Evolutionary conservation across 2,888 invertebrate species (phyloP), one percentile per base, ranked within the genome.

Genomic region (Chrysomela aeneicollis): DNA sequence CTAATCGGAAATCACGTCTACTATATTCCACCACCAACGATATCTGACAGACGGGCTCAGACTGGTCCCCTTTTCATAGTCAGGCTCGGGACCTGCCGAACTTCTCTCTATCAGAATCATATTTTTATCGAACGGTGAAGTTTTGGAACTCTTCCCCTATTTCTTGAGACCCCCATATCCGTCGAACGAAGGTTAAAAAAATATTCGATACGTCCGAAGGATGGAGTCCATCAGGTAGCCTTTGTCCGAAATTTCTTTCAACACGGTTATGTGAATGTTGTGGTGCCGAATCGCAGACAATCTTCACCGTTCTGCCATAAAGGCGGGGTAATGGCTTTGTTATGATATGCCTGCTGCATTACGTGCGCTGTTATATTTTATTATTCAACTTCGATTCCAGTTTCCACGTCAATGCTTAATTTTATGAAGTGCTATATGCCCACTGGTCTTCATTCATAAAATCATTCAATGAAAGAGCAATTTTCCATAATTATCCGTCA

Each of bases 251-350:
- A 15, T 42, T 42, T 15, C 12, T 15, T 42, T 35, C 35, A 10
- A 35, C 49, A 32, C 17, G 32, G 55, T 42, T 18, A 37, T 32
- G 37, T 55, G 42, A 55, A 32, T 61, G 64, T 55, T 6, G 73
- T 73, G 76, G 71, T 71, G 72, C 69, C 58, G 72, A 74, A 72
- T 76, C 74, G 73, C 68, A 59, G 71, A 75, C 76, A 75, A 76
- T 78, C 77, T 74, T 75, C 74, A 75, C 71, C 72, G 76, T 77
- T 77, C 76, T 77, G 78, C 78, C 72, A 78, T 78, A 79, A 79
- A 79, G 80, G 79, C 80, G 81, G 79, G 73, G 78, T 80, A 81
- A 81, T 80, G 74, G 78, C 77, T 76, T 75, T 79, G 77, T 78
- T 77, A 78, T 77, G 12, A 10, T 77, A 77, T 79, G 78, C 79